A percentile compares a stretch with the other conserved stretches of the same genome.
These are phyloP conservation scores for Megalopta genalis DNA, from an alignment of 1,140 invertebrate species.

Conservation along the genomic window DNA sequence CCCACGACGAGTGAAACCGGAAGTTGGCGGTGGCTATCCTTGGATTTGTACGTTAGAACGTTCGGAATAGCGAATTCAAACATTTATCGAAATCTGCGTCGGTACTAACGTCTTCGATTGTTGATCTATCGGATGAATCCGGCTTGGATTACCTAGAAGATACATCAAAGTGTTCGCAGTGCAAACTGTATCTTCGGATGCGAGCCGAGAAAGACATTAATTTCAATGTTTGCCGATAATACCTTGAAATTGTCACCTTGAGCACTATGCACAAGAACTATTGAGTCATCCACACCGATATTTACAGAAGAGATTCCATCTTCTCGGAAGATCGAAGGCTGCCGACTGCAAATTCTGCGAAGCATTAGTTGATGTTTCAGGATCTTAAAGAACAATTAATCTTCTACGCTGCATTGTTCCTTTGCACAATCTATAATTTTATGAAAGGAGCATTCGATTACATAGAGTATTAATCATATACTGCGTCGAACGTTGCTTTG, in stretches of 20 bases:
- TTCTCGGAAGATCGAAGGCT: not conserved
- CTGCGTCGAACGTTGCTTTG: too few relatives aligned
- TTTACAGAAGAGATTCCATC: not conserved
- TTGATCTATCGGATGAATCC: conserved; percentile 7
- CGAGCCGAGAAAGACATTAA: not conserved
- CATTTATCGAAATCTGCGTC: conserved; percentile 20
- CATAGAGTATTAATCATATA: too few relatives aligned
- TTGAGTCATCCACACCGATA: not conserved
- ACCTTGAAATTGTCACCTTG: not conserved
- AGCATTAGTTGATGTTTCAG: not conserved
- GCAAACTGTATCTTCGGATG: not conserved
- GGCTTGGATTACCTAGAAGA: conserved; percentile 9
- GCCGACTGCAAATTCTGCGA: not conserved
- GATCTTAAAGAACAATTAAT: not conserved
- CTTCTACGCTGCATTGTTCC: not conserved
- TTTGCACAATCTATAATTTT: too few relatives aligned
- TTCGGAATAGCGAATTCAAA: conserved; percentile 28
- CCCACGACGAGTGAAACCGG: conserved; percentile 14
- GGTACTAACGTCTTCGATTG: not conserved
- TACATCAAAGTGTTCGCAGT: not conserved
- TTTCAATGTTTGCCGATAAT: conserved; percentile 9
- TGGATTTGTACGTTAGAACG: conserved; percentile 2
- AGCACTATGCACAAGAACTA: not conserved
- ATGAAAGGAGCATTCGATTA: too few relatives aligned
- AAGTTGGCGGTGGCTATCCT: conserved; percentile 34